Percentiles rank a stretch among this genome's conserved stretches.
Evolutionary conservation across 2,113 vertebrate species (phyloP).

Genomic region (Hyaena hyaena): DNA sequence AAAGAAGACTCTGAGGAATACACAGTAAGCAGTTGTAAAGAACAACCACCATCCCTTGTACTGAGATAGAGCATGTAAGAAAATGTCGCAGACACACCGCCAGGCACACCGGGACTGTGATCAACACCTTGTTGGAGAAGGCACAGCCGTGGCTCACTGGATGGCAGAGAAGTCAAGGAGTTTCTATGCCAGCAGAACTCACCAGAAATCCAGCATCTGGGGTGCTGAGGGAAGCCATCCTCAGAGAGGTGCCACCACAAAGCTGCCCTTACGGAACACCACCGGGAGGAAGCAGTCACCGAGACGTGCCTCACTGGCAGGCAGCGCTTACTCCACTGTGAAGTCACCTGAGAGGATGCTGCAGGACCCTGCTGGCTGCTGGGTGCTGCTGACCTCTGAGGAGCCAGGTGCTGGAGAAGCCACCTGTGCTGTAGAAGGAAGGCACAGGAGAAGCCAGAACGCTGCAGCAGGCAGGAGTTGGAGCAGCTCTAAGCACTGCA

Average conservation of each 20-base stretch:
- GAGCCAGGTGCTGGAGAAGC: neutral
- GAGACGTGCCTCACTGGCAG: neutral
- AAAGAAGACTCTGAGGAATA: neutral
- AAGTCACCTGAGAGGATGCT: neutral
- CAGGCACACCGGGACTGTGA: neutral
- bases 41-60: neutral
- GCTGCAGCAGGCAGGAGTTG: neutral
- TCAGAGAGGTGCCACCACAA: neutral
- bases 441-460: neutral
- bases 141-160: neutral
- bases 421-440: neutral
- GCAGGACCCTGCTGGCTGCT: neutral
- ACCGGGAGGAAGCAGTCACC: neutral
- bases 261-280: neutral
- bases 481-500: neutral
- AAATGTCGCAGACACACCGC: neutral
- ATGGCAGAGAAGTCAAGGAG: neutral
- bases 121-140: neutral
- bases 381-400: neutral
- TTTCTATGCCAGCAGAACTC: neutral
- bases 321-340: too few species aligned
- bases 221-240: neutral
- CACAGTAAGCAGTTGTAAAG: neutral
- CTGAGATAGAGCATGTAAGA: neutral
- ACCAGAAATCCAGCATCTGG: neutral